A percentile compares a stretch with the other conserved stretches of the same genome.
phyloP scores from a whole-genome alignment of 2,113 vertebrate species.

The Grammomys surdaster region DNA sequence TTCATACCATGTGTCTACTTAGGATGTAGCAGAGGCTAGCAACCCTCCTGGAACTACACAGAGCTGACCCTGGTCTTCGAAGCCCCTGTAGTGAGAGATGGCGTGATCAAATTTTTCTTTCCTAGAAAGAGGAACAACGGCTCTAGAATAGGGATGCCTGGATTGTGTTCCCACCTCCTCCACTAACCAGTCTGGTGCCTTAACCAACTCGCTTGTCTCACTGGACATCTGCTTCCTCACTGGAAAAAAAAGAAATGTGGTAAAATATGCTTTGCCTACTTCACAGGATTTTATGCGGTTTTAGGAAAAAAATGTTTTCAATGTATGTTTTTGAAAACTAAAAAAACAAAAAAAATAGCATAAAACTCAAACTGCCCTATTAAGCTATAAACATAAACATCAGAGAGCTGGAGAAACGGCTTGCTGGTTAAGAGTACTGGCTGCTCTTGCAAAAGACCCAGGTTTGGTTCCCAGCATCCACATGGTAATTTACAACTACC shows the following conservation, averaged over 20 bases:
- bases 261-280: background rate
- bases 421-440: background rate
- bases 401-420: background rate
- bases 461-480: background rate
- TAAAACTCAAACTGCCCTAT: background rate
- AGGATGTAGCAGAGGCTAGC: background rate
- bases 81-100: background rate
- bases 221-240: background rate
- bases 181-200: background rate
- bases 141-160: background rate
- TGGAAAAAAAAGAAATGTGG: background rate
- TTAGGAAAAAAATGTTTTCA: background rate
- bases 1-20: background rate
- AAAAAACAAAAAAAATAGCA: background rate
- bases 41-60: background rate
- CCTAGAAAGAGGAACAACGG: background rate
- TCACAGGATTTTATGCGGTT: background rate
- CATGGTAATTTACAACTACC: background rate
- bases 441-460: background rate
- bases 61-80: background rate
- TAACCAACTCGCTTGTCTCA: background rate
- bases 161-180: background rate
- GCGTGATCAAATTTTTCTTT: background rate
- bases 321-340: background rate
- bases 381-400: background rate